These are phyloP conservation scores for Euschistus heros DNA, from an alignment of 1,140 invertebrate species.

Conservation along the genomic window DNA sequence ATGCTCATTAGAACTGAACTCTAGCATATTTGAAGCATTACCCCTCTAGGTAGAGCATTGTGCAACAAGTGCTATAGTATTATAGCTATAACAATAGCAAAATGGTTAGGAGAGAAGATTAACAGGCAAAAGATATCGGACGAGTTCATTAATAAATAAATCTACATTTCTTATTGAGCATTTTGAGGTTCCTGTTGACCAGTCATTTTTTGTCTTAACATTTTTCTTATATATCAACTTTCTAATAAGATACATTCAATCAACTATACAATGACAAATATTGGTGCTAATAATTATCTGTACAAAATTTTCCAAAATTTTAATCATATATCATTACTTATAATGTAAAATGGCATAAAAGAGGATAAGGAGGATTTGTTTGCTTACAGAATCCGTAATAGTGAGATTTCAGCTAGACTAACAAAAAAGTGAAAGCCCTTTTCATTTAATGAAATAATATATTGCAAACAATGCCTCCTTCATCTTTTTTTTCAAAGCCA, in stretches of 20 bases:
- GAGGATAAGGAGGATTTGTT: neutral
- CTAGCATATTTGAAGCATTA: too few species aligned
- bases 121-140: neutral
- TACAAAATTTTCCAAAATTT: slow-evolving; percentile 12
- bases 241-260: slow-evolving; percentile 11
- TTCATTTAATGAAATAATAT: neutral
- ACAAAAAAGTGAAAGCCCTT: slow-evolving; percentile 12
- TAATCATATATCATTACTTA: neutral
- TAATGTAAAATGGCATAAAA: neutral
- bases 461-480: neutral
- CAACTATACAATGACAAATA: slow-evolving; percentile 11
- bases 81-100: too few species aligned
- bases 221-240: slow-evolving; percentile 7
- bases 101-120: neutral
- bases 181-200: slow-evolving; percentile 14
- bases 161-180: slow-evolving; percentile 14
- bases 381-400: neutral
- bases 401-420: neutral
- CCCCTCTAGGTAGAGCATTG: too few species aligned
- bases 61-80: too few species aligned
- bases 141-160: slow-evolving; percentile 11
- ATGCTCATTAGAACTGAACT: too few species aligned
- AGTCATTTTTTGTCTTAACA: slow-evolving; percentile 12
- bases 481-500: neutral
- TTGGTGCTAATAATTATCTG: slow-evolving; percentile 4